Conservation (phyloP, 2,888 invertebrate genomes). For the Chloroclystis v-ata region DNA sequence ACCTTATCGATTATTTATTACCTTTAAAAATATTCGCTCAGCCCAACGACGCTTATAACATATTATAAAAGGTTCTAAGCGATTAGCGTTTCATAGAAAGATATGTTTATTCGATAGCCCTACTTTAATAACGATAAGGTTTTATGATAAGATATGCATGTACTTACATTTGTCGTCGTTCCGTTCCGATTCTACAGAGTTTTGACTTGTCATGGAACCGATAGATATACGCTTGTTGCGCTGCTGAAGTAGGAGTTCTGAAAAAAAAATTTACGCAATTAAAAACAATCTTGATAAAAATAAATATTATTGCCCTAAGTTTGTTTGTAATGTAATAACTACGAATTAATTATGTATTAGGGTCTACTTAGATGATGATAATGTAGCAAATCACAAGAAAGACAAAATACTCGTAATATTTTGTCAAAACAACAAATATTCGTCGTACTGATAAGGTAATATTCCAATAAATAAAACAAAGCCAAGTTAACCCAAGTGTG, state of each 20-base stretch:
- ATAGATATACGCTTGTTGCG: conserved; percentile 67
- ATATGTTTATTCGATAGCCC: background rate
- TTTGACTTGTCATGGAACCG: conserved; percentile 66
- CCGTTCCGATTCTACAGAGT: conserved; percentile 55
- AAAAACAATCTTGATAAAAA: background rate
- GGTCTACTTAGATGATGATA: no score
- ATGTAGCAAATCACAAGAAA: no score
- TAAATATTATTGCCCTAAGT: no score
- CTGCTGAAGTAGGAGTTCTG: conserved; percentile 66
- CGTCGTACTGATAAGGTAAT: background rate
- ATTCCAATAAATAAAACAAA: conserved; percentile 1
- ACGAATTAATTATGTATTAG: no score
- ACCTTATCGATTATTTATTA: no score
- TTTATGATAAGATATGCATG: background rate
- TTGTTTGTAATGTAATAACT: no score
- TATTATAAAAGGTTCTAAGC: no score
- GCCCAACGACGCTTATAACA: no score
- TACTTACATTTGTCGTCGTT: conserved; percentile 71
- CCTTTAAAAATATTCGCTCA: no score
- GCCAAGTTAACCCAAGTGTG: conserved; percentile 3
- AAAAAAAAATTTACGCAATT: conserved; percentile 29
- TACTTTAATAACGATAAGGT: background rate
- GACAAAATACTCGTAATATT: no score
- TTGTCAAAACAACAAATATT: background rate
- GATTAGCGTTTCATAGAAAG: conserved; percentile 12